Evolutionary conservation across 2,113 vertebrate species (phyloP).

Genomic region (Cynoglossus semilaevis): DNA sequence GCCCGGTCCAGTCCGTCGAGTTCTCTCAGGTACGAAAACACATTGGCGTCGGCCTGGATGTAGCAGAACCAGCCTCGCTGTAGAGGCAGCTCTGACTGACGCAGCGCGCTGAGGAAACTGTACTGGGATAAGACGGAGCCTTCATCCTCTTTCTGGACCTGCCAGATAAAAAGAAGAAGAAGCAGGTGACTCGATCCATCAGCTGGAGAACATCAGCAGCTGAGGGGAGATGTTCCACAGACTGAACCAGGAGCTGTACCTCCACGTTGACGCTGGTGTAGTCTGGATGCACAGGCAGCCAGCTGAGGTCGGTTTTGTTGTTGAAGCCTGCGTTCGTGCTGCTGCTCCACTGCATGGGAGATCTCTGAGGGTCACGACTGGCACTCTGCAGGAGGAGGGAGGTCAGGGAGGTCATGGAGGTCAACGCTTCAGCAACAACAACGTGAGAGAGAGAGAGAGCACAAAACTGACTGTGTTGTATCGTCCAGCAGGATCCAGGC

Average conservation of each 20-base stretch:
- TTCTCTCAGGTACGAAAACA: slow-evolving; percentile 86
- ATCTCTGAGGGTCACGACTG: slow-evolving; percentile 79
- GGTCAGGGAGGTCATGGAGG: neutral
- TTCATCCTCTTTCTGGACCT: slow-evolving; percentile 78
- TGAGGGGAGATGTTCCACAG: neutral
- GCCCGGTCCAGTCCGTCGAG: slow-evolving; percentile 81
- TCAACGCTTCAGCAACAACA: no score
- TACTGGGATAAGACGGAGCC: slow-evolving; percentile 83
- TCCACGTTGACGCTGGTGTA: slow-evolving; percentile 84
- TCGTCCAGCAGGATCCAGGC: slow-evolving; percentile 76
- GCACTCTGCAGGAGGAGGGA: slow-evolving; percentile 59
- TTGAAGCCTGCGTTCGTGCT: slow-evolving; percentile 86
- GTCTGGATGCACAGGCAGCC: slow-evolving; percentile 82
- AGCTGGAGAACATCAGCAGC: neutral
- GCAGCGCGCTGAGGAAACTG: slow-evolving; percentile 78
- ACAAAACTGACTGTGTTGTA: slow-evolving; percentile 68
- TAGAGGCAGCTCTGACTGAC: slow-evolving; percentile 75
- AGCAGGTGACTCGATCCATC: neutral
- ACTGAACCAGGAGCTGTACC: slow-evolving; percentile 61
- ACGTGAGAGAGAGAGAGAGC: neutral
- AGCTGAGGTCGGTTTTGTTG: slow-evolving; percentile 76
- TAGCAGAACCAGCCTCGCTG: slow-evolving; percentile 91
- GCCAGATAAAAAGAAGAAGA: neutral
- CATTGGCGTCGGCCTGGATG: slow-evolving; percentile 68
- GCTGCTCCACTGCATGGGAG: slow-evolving; percentile 94